These are phyloP conservation scores for Enteromius treurensis DNA, from an alignment of 2,797 vertebrate genomes.

Conservation along the genomic window DNA sequence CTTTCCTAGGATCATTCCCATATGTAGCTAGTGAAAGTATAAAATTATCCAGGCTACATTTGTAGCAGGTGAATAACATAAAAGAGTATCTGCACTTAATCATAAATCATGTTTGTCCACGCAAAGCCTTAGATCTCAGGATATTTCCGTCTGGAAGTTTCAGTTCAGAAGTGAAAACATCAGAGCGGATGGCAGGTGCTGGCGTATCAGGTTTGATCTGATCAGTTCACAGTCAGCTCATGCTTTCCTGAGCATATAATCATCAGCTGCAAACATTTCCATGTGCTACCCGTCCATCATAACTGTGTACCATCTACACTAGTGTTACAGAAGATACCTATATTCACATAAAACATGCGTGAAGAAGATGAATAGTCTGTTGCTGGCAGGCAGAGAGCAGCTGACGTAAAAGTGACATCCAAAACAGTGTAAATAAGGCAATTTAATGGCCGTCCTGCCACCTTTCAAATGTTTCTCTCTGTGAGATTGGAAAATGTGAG, in stretches of 20 bases:
- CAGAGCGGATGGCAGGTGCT: constrained; percentile 22
- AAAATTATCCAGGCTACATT: constrained; percentile 27
- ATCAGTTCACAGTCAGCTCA: constrained; percentile 3
- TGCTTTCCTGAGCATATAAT: constrained; percentile 26
- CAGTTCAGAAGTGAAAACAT: constrained; percentile 17
- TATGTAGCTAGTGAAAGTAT: not conserved
- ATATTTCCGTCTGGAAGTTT: constrained; percentile 26
- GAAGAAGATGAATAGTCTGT: not conserved
- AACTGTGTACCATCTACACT: not conserved
- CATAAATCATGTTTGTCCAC: constrained; percentile 28
- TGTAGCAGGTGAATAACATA: constrained; percentile 22
- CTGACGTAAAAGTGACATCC: not conserved
- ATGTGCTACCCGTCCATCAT: not conserved
- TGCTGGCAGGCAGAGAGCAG: not conserved
- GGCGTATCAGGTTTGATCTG: constrained; percentile 10
- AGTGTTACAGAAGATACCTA: not conserved
- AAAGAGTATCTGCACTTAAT: constrained; percentile 13
- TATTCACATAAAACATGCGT: constrained; percentile 5
- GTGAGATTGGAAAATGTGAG: constrained; percentile 31
- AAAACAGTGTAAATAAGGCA: constrained; percentile 17
- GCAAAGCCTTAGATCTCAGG: constrained; percentile 2
- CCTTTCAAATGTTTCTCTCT: constrained; percentile 25
- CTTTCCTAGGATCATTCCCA: constrained; percentile 24
- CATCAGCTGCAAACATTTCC: constrained; percentile 25
- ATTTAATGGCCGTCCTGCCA: constrained; percentile 7